Evolutionary conservation across 2,113 vertebrate genomes (phyloP), one percentile per base, ranked within the genome.

Genomic region (Cercopithecus mona): DNA sequence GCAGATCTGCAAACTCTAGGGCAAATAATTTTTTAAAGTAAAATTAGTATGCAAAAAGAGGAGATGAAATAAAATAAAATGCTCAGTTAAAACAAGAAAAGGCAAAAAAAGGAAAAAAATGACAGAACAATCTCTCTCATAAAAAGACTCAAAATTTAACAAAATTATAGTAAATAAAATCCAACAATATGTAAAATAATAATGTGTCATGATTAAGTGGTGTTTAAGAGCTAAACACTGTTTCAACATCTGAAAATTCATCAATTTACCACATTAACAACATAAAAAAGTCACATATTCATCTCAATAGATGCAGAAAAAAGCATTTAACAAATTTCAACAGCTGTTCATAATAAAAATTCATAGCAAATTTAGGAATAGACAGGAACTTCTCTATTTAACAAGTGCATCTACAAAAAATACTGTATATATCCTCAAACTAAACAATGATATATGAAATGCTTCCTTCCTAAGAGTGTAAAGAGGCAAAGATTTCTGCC

Each of bases 51-150:
- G 1, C 23, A 73, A 72, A 85, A 11, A 81, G 68, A 45, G 16
- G 30, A 84, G 45, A 88, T 73, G 8, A 70, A 82, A 61, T 75
- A 76, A 81, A 93, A 86, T 88, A 83, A 72, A 92, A 93, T 70
- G 20, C 43, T 92, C 23, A 96, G 9, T 86, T 83, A 84, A 95
- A 92, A 52, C 45, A 27, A 85, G n/a, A 50, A 70, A 86, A 30
- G 14, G 52, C 27, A 72, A n/a, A 59, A 79, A 5, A 48, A 6
- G 50, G 5, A 82, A 91, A 95, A 73, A 55, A 55, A 57, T 50
- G 48, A 87, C 3, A 84, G 25, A 27, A 75, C 18, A 72, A 38
- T 25, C 48, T 43, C 35, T 88, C 14, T 79, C 50, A 80, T 78
- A 75, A 45, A 84, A 20, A 90, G n/a, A 76, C n/a, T 23, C 55